Conservation (phyloP, 2,888 invertebrate genomes). For the Andrena marginata region DNA sequence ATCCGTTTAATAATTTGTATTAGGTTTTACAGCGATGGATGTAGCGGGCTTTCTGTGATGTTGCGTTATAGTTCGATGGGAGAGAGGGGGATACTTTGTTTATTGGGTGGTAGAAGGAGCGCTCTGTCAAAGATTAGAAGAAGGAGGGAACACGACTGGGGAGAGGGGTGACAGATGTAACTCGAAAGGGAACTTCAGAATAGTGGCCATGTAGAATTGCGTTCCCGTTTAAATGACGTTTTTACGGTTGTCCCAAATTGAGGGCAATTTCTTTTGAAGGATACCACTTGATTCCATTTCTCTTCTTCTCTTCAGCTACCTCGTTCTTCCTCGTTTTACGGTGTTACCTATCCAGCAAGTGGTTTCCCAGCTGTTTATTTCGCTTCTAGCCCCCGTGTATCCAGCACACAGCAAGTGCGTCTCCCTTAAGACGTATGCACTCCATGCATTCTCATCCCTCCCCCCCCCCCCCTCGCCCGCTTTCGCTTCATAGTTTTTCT, state of each 20-base stretch:
- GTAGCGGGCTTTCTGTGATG: too few species aligned
- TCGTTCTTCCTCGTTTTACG: not conserved
- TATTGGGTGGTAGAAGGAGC: not conserved
- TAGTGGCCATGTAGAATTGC: not conserved
- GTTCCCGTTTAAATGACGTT: not conserved
- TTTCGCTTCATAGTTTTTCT: slow-evolving; percentile 56
- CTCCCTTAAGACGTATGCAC: slow-evolving; percentile 55
- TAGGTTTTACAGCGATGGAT: too few species aligned
- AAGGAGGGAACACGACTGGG: not conserved
- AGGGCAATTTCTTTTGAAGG: slow-evolving; percentile 29
- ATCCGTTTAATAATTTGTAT: too few species aligned
- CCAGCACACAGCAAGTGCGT: slow-evolving; percentile 60
- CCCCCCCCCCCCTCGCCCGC: slow-evolving; percentile 7
- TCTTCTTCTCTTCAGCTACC: not conserved
- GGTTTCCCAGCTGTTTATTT: slow-evolving; percentile 57
- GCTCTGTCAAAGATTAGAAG: not conserved
- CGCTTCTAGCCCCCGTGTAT: slow-evolving; percentile 43
- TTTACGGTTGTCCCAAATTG: slow-evolving; percentile 6
- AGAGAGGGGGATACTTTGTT: too few species aligned
- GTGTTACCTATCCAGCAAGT: slow-evolving; percentile 32
- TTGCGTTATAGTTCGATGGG: too few species aligned
- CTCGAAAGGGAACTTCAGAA: not conserved
- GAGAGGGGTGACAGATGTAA: too few species aligned
- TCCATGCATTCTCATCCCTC: slow-evolving; percentile 20
- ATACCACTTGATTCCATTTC: slow-evolving; percentile 32